These are phyloP conservation scores for Drosophila picticornis DNA, from an alignment of 2,888 invertebrate species.

Conservation along the genomic window DNA sequence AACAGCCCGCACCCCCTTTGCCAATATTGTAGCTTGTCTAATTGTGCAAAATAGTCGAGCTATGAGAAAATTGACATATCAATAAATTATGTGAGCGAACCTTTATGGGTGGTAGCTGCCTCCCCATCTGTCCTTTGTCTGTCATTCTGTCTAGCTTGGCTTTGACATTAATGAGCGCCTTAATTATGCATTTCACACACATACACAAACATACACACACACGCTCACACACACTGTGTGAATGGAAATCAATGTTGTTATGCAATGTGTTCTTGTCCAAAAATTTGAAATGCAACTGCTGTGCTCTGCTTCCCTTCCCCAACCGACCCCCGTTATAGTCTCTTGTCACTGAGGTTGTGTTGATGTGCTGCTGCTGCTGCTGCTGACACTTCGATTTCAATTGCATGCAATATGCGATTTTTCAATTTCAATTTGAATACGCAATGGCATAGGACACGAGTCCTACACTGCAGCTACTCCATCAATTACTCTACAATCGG, in stretches of 20 bases:
- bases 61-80: slow-evolving; percentile 57
- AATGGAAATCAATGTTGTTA: slow-evolving; percentile 47
- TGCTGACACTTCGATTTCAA: slow-evolving; percentile 79
- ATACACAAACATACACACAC: slow-evolving; percentile 11
- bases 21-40: slow-evolving; percentile 21
- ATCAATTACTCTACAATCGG: slow-evolving; percentile 12
- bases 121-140: slow-evolving; percentile 16
- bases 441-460: slow-evolving; percentile 55
- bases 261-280: slow-evolving; percentile 62
- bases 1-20: background rate
- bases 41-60: slow-evolving; percentile 49
- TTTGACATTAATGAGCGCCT: slow-evolving; percentile 78
- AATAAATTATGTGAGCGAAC: slow-evolving; percentile 41
- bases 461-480: slow-evolving; percentile 16
- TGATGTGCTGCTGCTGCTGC: slow-evolving; percentile 47
- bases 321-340: background rate
- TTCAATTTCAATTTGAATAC: slow-evolving; percentile 78
- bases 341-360: slow-evolving; percentile 24
- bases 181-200: slow-evolving; percentile 67
- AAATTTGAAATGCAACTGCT: slow-evolving; percentile 24
- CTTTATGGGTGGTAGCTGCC: slow-evolving; percentile 5
- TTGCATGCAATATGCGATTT: slow-evolving; percentile 77
- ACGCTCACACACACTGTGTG: slow-evolving; percentile 15
- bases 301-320: background rate
- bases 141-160: slow-evolving; percentile 36